phyloP scores from a whole-genome alignment of 2,113 vertebrate genomes.

The Athene noctua region DNA sequence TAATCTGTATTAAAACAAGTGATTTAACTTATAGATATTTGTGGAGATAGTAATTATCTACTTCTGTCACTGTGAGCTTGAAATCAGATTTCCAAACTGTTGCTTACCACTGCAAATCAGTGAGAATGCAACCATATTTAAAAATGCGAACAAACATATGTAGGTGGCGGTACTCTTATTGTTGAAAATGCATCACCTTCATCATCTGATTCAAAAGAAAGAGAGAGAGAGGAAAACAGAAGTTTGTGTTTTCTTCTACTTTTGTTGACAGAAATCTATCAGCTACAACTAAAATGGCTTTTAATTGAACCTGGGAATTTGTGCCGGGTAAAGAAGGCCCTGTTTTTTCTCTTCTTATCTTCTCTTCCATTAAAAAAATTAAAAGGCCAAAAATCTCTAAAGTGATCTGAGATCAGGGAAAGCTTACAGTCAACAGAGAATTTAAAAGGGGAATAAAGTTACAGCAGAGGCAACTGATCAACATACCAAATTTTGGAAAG shows the following conservation, averaged over 20 bases:
- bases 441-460: neutral
- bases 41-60: slow-evolving; percentile 65
- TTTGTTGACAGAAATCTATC: neutral
- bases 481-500: neutral
- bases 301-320: neutral
- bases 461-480: neutral
- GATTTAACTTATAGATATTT: slow-evolving; percentile 63
- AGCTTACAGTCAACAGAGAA: neutral
- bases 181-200: neutral
- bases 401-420: neutral
- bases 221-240: neutral
- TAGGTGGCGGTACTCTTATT: neutral
- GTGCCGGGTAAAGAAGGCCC: neutral
- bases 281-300: neutral
- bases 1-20: slow-evolving; percentile 67
- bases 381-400: neutral
- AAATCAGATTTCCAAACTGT: slow-evolving; percentile 41
- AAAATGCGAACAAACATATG: neutral
- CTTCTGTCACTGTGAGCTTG: slow-evolving; percentile 49
- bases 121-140: slow-evolving; percentile 23
- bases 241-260: neutral
- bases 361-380: neutral
- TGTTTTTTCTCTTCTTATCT: neutral
- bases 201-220: neutral
- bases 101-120: slow-evolving; percentile 36